Evolutionary conservation across 2,888 invertebrate species (phyloP).

Genomic region (Synanthedon vespiformis): DNA sequence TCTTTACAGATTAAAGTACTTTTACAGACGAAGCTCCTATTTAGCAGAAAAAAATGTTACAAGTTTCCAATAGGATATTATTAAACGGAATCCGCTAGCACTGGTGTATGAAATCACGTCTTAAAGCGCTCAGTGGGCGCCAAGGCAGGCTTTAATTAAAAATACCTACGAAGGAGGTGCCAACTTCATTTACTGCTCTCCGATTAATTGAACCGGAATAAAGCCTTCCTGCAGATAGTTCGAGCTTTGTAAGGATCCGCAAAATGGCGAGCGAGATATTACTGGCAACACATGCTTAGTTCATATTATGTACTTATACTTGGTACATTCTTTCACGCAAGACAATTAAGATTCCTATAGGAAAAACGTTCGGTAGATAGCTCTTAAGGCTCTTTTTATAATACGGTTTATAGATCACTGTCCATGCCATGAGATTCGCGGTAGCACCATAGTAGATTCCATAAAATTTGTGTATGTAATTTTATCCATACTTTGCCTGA

Average conservation of each 20-base stretch:
- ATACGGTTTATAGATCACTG: no score
- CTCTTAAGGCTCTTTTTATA: no score
- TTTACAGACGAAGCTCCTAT: no score
- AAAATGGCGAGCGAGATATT: neutral
- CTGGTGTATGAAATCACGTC: constrained; percentile 1
- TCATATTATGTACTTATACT: neutral
- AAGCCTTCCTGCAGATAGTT: constrained; percentile 1
- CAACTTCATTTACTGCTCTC: constrained; percentile 34
- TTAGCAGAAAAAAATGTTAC: no score
- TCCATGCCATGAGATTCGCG: no score
- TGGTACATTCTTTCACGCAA: neutral
- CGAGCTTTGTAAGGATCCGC: neutral
- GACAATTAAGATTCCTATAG: neutral
- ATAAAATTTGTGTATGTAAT: no score
- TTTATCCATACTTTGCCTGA: no score
- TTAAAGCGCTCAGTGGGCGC: constrained; percentile 18
- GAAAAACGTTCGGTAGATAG: neutral
- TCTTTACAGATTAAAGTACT: no score
- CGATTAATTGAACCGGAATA: constrained; percentile 40
- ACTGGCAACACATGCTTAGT: neutral
- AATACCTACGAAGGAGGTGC: constrained; percentile 41
- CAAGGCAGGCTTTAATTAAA: constrained; percentile 36
- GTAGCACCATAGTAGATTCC: no score
- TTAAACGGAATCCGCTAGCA: no score
- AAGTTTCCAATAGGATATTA: no score